These are phyloP conservation scores for Esox masquinongy DNA, from an alignment of 2,797 vertebrate genomes.

Conservation along the genomic window DNA sequence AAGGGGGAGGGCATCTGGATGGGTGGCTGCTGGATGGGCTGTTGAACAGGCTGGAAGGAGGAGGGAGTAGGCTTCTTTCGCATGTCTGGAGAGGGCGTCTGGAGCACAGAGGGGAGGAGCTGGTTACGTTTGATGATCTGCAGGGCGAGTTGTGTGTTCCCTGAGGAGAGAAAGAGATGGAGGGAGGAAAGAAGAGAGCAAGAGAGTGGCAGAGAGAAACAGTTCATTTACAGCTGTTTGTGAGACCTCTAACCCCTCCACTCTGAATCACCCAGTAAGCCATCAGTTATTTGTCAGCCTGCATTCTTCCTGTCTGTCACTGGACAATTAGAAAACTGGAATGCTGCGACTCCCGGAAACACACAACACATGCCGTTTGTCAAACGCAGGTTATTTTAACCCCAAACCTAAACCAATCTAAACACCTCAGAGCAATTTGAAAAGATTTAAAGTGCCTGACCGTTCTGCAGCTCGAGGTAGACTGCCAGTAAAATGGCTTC, in stretches of 20 bases:
- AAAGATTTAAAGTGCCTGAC: slow-evolving; percentile 61
- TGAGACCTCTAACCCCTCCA: not conserved
- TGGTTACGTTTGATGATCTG: slow-evolving; percentile 99
- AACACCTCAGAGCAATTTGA: no score
- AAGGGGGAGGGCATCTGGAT: slow-evolving; percentile 88
- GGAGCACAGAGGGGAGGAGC: slow-evolving; percentile 85
- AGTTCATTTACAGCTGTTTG: slow-evolving; percentile 4
- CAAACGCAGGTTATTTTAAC: no score
- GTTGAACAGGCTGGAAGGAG: slow-evolving; percentile 76
- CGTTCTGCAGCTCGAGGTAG: slow-evolving; percentile 95
- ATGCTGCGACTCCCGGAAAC: not conserved
- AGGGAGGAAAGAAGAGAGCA: not conserved
- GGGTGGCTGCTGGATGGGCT: slow-evolving; percentile 78
- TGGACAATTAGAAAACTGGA: not conserved
- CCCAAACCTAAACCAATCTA: no score
- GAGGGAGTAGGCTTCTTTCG: slow-evolving; percentile 82
- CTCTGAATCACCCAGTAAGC: not conserved
- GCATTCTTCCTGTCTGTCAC: not conserved
- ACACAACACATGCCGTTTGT: not conserved
- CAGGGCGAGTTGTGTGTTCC: slow-evolving; percentile 95
- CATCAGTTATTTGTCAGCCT: not conserved
- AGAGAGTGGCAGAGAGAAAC: not conserved
- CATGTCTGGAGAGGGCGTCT: slow-evolving; percentile 82
- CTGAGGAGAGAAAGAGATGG: slow-evolving; percentile 58
- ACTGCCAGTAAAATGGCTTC: slow-evolving; percentile 96